Evolutionary conservation across 2,888 invertebrate genomes (phyloP).

Genomic region (Ichneumoninae sp.): DNA sequence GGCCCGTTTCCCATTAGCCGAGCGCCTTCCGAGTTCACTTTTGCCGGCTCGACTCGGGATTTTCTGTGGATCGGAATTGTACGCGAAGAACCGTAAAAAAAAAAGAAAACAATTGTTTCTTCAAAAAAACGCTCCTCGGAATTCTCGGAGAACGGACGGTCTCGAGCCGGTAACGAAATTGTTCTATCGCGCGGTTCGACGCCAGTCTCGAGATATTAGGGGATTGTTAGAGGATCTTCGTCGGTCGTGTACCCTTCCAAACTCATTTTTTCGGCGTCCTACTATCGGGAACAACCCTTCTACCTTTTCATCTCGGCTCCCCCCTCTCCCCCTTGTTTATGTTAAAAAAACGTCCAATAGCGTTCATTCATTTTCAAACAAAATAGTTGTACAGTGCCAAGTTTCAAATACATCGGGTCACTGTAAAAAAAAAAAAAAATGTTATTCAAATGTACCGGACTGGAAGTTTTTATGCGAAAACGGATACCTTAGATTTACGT

Average conservation of each 20-base stretch:
- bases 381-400: no score
- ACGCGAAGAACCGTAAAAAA: neutral
- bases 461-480: no score
- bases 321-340: neutral
- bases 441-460: no score
- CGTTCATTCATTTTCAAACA: no score
- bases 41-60: neutral
- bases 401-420: no score
- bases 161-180: neutral
- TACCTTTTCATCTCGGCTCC: neutral
- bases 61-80: neutral
- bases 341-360: no score
- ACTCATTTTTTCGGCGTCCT: slow-evolving; percentile 19
- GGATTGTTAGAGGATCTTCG: slow-evolving; percentile 23
- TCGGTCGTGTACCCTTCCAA: slow-evolving; percentile 21
- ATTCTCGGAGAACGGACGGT: neutral
- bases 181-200: neutral
- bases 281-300: neutral
- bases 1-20: slow-evolving; percentile 39
- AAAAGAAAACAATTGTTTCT: neutral
- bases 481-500: no score
- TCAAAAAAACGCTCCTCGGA: neutral
- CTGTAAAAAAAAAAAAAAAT: no score
- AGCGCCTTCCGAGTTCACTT: slow-evolving; percentile 4
- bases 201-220: slow-evolving; percentile 8